Base-by-base conservation (phyloP, 2,888 invertebrate genomes). In the Chrysina gloriosa region DNA sequence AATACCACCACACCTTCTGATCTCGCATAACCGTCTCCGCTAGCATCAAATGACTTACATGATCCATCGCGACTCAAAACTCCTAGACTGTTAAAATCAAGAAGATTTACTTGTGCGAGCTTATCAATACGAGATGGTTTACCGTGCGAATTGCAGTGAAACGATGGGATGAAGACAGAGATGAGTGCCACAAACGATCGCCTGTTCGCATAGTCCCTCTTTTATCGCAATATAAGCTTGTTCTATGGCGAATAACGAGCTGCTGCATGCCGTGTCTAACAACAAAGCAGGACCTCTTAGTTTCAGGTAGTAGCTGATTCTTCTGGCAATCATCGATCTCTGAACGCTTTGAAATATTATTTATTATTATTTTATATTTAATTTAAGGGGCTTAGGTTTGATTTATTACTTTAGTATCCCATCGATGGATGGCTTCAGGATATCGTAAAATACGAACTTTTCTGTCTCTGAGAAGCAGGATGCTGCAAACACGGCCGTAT, bases 191-290 rank as follows among this genome's bases (percentile, higher is more conserved):
- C 93, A 96, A 2, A 98, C 95, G 63, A 98, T 89, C 0, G 97
- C 97, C 0, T 91, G 87, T 70, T 98, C 96, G 77, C 96, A 95
- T 70, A 91, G 89, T 0, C 95, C 96, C 72, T 89, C 88, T 31
- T 92, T 85, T 48, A 96, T 89, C 0, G 93, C 88, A 52, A 87
- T 86, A 80, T 91, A 93, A 9, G 93, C 94, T 71, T 92, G 91
- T 76, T 97, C 95, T 65, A 97, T 73, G 0, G 96, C 97, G 75
- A 93, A 90, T 73, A 96, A 86, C 5, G 96, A 94, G 65, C 97
- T 97, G n/a, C 96, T 96, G 81, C 97, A 98, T 0, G 97, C 97
- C 0, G 97, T 95, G 83, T 98, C 97, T 6, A 95, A 86, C 0
- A 92, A 87, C 84, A 91, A 94, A 3, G 96, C 95, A 0, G 97